These are phyloP conservation scores for Drosophila miranda DNA, from an alignment of 1,140 invertebrate species.

Conservation along the genomic window DNA sequence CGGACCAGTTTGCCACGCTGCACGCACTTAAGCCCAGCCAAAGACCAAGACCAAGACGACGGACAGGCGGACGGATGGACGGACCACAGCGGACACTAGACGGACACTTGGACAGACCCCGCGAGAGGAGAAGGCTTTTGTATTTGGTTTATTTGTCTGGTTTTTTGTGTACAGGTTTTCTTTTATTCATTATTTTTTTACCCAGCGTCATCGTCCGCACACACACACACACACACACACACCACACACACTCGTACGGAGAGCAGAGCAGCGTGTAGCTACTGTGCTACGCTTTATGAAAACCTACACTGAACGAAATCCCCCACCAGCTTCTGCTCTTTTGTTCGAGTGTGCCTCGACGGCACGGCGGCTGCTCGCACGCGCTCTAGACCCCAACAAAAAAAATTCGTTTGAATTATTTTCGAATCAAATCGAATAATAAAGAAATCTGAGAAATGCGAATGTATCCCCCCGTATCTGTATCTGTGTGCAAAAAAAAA, in stretches of 20 bases:
- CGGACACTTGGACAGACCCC: constrained; percentile 14
- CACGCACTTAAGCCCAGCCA: constrained; percentile 63
- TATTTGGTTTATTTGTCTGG: constrained; percentile 68
- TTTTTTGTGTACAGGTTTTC: constrained; percentile 75
- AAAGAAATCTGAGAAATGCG: constrained; percentile 45
- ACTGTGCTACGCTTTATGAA: constrained; percentile 69
- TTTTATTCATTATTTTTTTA: constrained; percentile 79
- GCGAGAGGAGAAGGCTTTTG: constrained; percentile 59
- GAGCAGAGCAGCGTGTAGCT: constrained; percentile 27
- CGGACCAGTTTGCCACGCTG: constrained; percentile 71
- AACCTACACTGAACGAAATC: constrained; percentile 61
- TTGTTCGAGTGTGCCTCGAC: constrained; percentile 7
- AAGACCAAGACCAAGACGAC: constrained; percentile 27
- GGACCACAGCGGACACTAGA: constrained; percentile 27
- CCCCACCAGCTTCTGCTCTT: constrained; percentile 9
- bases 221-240: constrained; percentile 31
- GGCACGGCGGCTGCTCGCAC: constrained; percentile 39
- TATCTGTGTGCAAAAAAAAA: constrained; percentile 35
- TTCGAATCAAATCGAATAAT: constrained; percentile 57
- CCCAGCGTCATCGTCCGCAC: constrained; percentile 67
- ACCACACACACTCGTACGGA: background rate
- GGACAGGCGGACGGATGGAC: constrained; percentile 15
- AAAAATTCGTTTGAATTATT: constrained; percentile 40
- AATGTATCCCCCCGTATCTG: constrained; percentile 1
- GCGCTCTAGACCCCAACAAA: constrained; percentile 23